Evolutionary conservation across 2,797 vertebrate genomes (phyloP).

Genomic region (Amniataba percoides): DNA sequence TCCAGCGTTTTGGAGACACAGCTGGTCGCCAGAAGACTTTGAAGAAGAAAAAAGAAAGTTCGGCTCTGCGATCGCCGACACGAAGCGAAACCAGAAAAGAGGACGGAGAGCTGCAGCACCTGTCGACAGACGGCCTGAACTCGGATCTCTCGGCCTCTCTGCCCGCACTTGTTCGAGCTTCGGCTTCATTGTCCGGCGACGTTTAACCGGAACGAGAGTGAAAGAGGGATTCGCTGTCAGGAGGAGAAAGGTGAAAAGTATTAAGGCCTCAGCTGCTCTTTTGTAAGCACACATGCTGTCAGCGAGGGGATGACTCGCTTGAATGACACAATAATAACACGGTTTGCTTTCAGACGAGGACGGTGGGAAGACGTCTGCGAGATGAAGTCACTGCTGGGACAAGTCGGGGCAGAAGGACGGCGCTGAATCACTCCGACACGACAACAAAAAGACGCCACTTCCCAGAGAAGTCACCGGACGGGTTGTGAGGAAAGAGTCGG

Average conservation of each 20-base stretch:
- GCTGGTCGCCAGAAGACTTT: background rate
- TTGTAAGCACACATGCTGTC: conserved; percentile 58
- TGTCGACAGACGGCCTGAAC: conserved; percentile 23
- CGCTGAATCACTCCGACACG: conserved; percentile 60
- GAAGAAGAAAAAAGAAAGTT: conserved; percentile 11
- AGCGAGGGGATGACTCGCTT: conserved; percentile 40
- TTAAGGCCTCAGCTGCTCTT: conserved; percentile 50
- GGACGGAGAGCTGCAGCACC: conserved; percentile 39
- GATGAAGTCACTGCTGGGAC: conserved; percentile 79
- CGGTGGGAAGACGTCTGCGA: conserved; percentile 52
- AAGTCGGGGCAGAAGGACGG: conserved; percentile 59
- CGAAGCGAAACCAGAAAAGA: conserved; percentile 14
- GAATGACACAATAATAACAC: conserved; percentile 71
- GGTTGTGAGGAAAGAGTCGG: background rate
- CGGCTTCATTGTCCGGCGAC: conserved; percentile 23
- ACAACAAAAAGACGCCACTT: conserved; percentile 51
- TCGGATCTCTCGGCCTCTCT: conserved; percentile 2
- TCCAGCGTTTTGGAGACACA: conserved; percentile 32
- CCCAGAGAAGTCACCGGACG: conserved; percentile 27
- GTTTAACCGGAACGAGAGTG: conserved; percentile 15
- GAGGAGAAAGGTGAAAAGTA: conserved; percentile 22
- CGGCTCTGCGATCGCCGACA: conserved; percentile 3
- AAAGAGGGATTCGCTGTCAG: conserved; percentile 35
- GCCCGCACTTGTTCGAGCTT: conserved; percentile 52
- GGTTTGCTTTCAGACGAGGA: conserved; percentile 45